phyloP scores from a whole-genome alignment of 2,888 invertebrate species.

The Brachyopa scutellaris region DNA sequence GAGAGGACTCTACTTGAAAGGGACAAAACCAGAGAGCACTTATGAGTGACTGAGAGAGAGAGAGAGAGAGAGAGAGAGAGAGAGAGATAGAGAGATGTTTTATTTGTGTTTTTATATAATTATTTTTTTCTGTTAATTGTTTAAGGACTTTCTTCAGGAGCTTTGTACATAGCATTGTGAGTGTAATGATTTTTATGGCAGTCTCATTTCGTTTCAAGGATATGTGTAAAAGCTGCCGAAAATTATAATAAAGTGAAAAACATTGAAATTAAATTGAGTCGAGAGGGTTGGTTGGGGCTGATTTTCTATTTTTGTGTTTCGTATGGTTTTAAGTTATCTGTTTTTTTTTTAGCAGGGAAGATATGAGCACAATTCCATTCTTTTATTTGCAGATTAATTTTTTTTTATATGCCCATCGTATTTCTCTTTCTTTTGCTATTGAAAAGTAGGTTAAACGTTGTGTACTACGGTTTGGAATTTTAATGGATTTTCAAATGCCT shows the following conservation, averaged over 20 bases:
- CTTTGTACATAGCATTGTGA: background rate
- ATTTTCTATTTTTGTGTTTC: no score
- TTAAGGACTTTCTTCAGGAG: conserved; percentile 5
- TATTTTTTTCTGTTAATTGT: conserved; percentile 18
- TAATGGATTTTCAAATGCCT: no score
- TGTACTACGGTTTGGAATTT: no score
- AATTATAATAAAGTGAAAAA: conserved; percentile 1
- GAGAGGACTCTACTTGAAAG: no score
- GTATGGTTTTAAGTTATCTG: no score
- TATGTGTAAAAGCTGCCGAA: conserved; percentile 4
- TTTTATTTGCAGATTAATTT: no score
- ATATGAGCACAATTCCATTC: no score
- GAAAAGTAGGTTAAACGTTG: no score
- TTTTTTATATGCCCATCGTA: no score
- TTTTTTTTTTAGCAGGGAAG: no score
- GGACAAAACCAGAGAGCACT: conserved; percentile 4
- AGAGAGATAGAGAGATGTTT: background rate
- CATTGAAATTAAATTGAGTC: conserved; percentile 12
- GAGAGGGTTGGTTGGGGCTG: no score
- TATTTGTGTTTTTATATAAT: conserved; percentile 10
- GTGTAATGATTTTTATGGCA: conserved; percentile 13
- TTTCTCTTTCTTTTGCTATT: no score
- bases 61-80: background rate
- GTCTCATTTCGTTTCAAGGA: conserved; percentile 37
- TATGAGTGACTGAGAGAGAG: background rate